phyloP scores from a whole-genome alignment of 2,113 vertebrate genomes.

The Coptodon rendalli region DNA sequence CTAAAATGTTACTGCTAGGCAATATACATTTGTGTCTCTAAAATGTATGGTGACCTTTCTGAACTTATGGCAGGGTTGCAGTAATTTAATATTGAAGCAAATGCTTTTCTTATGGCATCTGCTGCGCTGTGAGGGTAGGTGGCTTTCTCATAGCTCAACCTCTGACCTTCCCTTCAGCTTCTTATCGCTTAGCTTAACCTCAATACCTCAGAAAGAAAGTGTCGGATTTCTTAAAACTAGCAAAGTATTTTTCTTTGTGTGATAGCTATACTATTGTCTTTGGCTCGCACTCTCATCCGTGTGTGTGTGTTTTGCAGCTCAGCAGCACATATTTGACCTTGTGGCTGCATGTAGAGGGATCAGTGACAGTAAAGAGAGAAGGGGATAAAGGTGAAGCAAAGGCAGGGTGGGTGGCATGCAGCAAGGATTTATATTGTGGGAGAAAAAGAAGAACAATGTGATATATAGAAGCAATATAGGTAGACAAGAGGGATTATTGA shows the following conservation, averaged over 20 bases:
- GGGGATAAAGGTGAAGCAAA: not conserved
- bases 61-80: not conserved
- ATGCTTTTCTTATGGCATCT: not conserved
- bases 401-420: not conserved
- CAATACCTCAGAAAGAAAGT: not conserved
- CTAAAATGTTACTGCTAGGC: not conserved
- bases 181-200: not conserved
- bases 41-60: not conserved
- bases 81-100: not conserved
- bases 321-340: not conserved
- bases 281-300: not conserved
- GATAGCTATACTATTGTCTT: not conserved
- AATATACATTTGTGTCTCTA: not conserved
- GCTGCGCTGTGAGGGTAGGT: rapidly evolving
- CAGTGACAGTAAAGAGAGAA: not conserved
- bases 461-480: not conserved
- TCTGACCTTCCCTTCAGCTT: not conserved
- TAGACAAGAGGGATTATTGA: not conserved
- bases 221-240: not conserved
- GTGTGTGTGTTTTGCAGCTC: not conserved
- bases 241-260: not conserved
- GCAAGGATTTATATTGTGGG: not conserved
- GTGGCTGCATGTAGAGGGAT: not conserved
- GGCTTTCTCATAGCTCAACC: not conserved
- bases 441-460: not conserved